These are phyloP conservation scores for Drosophila kepulauana DNA, from an alignment of 1,140 invertebrate genomes.

Conservation along the genomic window DNA sequence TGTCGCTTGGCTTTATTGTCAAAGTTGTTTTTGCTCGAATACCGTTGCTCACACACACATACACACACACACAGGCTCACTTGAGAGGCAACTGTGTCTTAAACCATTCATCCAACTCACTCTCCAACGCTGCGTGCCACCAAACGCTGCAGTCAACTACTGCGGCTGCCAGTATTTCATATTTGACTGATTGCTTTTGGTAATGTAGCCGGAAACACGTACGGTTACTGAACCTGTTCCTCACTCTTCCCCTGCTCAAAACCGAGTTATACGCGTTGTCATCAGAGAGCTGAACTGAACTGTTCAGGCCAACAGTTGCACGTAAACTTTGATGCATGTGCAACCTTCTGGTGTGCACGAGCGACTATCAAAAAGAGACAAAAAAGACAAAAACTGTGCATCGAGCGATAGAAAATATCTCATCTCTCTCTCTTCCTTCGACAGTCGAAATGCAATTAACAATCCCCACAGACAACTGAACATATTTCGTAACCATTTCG, in stretches of 20 bases:
- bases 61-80: slow-evolving; percentile 18
- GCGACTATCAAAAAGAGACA: slow-evolving; percentile 6
- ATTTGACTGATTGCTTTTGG: slow-evolving; percentile 82
- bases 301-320: slow-evolving; percentile 16
- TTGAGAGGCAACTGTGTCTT: slow-evolving; percentile 37
- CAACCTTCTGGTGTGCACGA: slow-evolving; percentile 21
- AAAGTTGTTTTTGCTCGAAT: slow-evolving; percentile 62
- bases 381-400: slow-evolving; percentile 8
- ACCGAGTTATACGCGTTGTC: slow-evolving; percentile 3
- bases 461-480: slow-evolving; percentile 23
- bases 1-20: slow-evolving; percentile 73
- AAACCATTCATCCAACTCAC: slow-evolving; percentile 54
- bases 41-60: slow-evolving; percentile 39
- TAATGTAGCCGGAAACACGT: slow-evolving; percentile 65
- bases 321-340: slow-evolving; percentile 48
- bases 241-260: not conserved
- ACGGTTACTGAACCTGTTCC: slow-evolving; percentile 5
- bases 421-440: slow-evolving; percentile 23
- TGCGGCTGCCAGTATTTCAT: slow-evolving; percentile 75
- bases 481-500: slow-evolving; percentile 65
- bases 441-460: slow-evolving; percentile 66
- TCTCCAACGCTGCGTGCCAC: slow-evolving; percentile 23
- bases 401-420: slow-evolving; percentile 7
- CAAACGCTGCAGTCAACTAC: slow-evolving; percentile 64
- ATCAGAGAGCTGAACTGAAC: not conserved